Conservation (phyloP, 2,888 invertebrate genomes). For the Formica aserva region DNA sequence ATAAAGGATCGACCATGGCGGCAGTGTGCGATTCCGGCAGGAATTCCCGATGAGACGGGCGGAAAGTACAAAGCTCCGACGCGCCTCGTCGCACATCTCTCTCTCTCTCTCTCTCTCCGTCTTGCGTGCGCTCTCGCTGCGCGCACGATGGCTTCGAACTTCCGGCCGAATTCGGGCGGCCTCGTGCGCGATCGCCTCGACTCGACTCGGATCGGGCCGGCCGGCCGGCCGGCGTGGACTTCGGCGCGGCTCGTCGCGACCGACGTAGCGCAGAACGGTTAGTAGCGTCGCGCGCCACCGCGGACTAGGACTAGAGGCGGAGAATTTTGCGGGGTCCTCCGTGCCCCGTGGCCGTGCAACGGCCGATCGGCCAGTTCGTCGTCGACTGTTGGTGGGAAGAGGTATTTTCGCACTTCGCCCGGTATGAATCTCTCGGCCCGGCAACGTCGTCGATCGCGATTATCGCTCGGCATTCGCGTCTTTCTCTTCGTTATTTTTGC, state of each 20-base stretch:
- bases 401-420: slow-evolving; percentile 73
- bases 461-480: background rate
- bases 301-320: slow-evolving; percentile 48
- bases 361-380: slow-evolving; percentile 85
- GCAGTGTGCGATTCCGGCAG: slow-evolving; percentile 68
- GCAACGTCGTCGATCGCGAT: slow-evolving; percentile 16
- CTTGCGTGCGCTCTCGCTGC: background rate
- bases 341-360: slow-evolving; percentile 62
- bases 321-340: slow-evolving; percentile 64
- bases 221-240: slow-evolving; percentile 23
- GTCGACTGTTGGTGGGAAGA: slow-evolving; percentile 82
- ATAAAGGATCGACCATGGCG: slow-evolving; percentile 55
- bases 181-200: slow-evolving; percentile 76
- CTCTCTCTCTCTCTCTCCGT: slow-evolving; percentile 9
- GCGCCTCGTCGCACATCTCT: slow-evolving; percentile 65
- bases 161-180: slow-evolving; percentile 79
- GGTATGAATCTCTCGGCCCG: slow-evolving; percentile 41
- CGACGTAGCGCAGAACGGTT: slow-evolving; percentile 75
- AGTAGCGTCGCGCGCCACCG: slow-evolving; percentile 71
- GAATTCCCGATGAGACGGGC: slow-evolving; percentile 79
- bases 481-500: background rate
- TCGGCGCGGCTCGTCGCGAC: slow-evolving; percentile 38
- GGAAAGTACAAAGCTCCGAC: slow-evolving; percentile 79
- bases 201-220: slow-evolving; percentile 66
- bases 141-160: slow-evolving; percentile 64